Evolutionary conservation across 2,113 vertebrate species (phyloP).

Genomic region (Athene cunicularia): DNA sequence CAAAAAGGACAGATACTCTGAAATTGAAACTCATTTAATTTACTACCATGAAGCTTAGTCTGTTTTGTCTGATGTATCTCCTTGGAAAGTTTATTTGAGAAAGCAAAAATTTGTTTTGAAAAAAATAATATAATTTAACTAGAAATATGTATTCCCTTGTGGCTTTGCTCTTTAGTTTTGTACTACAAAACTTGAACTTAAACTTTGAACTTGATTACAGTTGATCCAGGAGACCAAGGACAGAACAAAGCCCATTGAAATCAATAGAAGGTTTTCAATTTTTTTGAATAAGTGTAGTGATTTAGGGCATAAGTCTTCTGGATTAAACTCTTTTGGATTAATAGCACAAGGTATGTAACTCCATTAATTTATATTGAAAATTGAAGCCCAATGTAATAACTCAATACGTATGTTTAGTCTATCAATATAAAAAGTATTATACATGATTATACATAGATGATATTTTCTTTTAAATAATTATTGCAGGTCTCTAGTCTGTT

Average conservation of each 20-base stretch:
- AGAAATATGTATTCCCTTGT: not conserved
- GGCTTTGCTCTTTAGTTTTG: not conserved
- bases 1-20: not conserved
- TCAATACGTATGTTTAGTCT: not conserved
- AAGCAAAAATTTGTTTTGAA: not conserved
- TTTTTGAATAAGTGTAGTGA: not conserved
- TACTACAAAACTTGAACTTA: not conserved
- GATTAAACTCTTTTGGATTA: not conserved
- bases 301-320: not conserved
- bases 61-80: not conserved
- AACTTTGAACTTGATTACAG: not conserved
- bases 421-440: not conserved
- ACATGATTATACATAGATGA: not conserved
- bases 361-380: not conserved
- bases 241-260: not conserved
- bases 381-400: not conserved
- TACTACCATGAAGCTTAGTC: not conserved
- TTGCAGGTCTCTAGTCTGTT: constrained; percentile 95
- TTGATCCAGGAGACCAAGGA: not conserved
- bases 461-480: not conserved
- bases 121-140: not conserved
- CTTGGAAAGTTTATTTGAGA: not conserved
- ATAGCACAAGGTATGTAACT: not conserved
- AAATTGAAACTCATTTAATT: not conserved
- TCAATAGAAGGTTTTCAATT: not conserved